Evolutionary conservation across 2,113 vertebrate species (phyloP).

Genomic region (Gallinago undulata): DNA sequence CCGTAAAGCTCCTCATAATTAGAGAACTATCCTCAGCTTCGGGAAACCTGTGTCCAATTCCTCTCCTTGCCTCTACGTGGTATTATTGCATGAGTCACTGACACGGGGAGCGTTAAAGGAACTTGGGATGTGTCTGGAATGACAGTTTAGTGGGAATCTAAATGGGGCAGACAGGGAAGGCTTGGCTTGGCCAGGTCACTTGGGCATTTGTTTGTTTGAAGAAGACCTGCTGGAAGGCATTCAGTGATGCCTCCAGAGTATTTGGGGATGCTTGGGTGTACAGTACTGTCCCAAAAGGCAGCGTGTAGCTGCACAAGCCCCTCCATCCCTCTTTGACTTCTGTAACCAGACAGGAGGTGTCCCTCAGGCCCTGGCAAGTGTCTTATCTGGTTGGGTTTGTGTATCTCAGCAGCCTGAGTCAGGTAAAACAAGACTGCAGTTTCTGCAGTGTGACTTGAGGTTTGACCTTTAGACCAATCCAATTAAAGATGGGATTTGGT

Average conservation of each 20-base stretch:
- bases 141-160: background rate
- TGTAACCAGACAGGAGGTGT: background rate
- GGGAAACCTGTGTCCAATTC: background rate
- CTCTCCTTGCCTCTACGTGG: background rate
- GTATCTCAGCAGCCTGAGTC: background rate
- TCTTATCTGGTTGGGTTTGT: background rate
- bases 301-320: background rate
- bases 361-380: background rate
- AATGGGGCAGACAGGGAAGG: background rate
- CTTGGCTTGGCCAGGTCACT: background rate
- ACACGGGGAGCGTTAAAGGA: conserved; percentile 2
- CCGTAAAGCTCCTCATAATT: background rate
- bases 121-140: background rate
- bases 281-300: background rate
- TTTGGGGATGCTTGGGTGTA: background rate
- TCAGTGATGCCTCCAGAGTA: background rate
- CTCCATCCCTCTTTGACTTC: background rate
- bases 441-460: background rate
- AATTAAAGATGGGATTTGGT: background rate
- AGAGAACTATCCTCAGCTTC: conserved; percentile 19
- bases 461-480: background rate
- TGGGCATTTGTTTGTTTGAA: background rate
- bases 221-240: background rate
- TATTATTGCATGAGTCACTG: background rate
- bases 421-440: background rate